phyloP scores from a whole-genome alignment of 1,140 invertebrate species.

The Anastrepha ludens region DNA sequence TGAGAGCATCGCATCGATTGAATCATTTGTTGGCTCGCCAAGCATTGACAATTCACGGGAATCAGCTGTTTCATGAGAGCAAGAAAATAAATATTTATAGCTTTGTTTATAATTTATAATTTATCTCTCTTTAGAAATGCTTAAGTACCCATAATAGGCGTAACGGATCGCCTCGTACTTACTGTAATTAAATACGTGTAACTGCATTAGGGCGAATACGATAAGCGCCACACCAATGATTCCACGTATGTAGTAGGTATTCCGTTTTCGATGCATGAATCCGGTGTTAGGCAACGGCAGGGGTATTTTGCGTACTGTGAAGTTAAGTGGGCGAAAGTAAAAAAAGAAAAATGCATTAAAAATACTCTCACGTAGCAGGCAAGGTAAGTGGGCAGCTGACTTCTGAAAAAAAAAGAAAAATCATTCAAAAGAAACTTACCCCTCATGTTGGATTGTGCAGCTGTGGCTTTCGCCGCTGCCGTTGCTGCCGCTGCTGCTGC shows the following conservation, averaged over 20 bases:
- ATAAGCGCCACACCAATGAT: slow-evolving; percentile 79
- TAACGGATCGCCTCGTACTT: slow-evolving; percentile 56
- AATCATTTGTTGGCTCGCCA: slow-evolving; percentile 75
- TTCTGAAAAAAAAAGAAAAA: background rate
- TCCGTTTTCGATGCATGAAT: slow-evolving; percentile 70
- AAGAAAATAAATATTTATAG: background rate
- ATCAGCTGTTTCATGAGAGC: slow-evolving; percentile 59
- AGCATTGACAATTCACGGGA: slow-evolving; percentile 63
- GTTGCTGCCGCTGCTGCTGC: background rate
- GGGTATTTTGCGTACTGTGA: slow-evolving; percentile 66
- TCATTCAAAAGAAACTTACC: slow-evolving; percentile 1
- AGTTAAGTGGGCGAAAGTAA: background rate
- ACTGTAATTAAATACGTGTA: slow-evolving; percentile 80
- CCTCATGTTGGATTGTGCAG: slow-evolving; percentile 23
- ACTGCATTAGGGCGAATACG: slow-evolving; percentile 82
- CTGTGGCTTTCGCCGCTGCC: background rate
- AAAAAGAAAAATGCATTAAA: background rate
- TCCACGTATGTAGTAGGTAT: slow-evolving; percentile 77
- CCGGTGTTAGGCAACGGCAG: slow-evolving; percentile 72
- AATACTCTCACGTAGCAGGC: background rate
- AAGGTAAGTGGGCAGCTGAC: background rate
- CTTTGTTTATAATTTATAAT: background rate
- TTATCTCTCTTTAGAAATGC: too few species aligned
- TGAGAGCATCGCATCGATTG: slow-evolving; percentile 77
- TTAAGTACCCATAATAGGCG: too few species aligned